Evolutionary conservation across 1,140 invertebrate species (phyloP), one percentile per base, ranked within the genome.

Genomic region (Drosophila parabipectinata): DNA sequence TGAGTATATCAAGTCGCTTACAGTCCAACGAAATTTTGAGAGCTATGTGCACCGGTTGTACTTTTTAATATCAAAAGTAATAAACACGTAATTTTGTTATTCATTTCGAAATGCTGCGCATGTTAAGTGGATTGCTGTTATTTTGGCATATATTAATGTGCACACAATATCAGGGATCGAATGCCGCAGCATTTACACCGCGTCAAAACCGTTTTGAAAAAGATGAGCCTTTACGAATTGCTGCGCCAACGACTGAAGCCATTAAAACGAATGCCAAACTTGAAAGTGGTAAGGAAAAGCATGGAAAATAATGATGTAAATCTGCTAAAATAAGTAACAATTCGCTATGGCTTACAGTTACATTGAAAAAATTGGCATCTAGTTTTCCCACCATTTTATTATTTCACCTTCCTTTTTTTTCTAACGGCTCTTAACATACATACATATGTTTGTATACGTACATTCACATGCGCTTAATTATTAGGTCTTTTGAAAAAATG

Each of bases 401-500:
- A 5, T 28, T 28, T 7, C 26, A 28, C 5, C 26, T 28, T 7
- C 26, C 4, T 7, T 28, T 21, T 21, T 2, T 7, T 28, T 6
- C 26, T 28, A 28, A 28, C 26, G 5, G 26, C 4, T 1, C 4
- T 26, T 26, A 5, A 5, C 26, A 26, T 26, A 26, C 4, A 0
- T 26, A 26, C 26, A 28, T 21, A 21, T 18, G 18, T 18, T 18
- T 18, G 18, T 6, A 26, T 26, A 26, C 24, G 4, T 26, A 26
- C 26, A 26, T 18, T 18, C 15, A 18, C 26, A 28, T 21, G 3
- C 6, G 6, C 4, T 3, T 10, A 0, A 34, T n/a, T n/a, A 39
- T 8, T 44, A 76, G 58, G 71, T 3, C 45, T 91, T n/a, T 41
- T 90, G 12, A 76, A 68, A 63, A 87, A 90, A 61, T 91, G 90